phyloP scores from a whole-genome alignment of 2,113 vertebrate genomes.

The Baryphthengus martii region DNA sequence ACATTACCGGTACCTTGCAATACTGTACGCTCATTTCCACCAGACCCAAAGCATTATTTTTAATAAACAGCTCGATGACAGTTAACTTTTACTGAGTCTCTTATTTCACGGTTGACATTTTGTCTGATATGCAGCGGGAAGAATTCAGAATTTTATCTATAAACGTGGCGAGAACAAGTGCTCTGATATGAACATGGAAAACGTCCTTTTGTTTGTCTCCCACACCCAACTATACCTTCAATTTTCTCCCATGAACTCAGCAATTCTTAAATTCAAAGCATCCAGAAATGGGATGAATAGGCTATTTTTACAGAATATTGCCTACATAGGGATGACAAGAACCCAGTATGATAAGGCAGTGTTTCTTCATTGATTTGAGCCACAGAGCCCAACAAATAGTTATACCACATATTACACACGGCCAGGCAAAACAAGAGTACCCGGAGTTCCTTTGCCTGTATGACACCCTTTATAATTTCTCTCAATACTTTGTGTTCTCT shows the following conservation, averaged over 20 bases:
- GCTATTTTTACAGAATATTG: not conserved
- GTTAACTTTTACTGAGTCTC: not conserved
- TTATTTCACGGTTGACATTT: not conserved
- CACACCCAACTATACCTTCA: not conserved
- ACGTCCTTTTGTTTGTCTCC: fast-evolving
- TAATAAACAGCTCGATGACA: not conserved
- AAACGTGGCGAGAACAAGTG: not conserved
- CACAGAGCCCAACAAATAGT: not conserved
- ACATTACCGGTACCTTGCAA: not conserved
- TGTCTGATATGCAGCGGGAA: not conserved
- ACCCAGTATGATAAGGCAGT: not conserved
- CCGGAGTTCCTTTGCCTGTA: not conserved
- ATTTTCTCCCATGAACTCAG: not conserved
- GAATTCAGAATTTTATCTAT: not conserved
- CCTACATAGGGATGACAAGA: not conserved
- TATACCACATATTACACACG: not conserved
- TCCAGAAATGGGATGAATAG: not conserved
- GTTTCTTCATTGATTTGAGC: not conserved
- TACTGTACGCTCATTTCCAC: not conserved
- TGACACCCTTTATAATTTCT: not conserved
- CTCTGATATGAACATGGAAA: not conserved
- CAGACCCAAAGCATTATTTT: not conserved
- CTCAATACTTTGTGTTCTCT: not conserved
- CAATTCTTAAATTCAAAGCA: not conserved
- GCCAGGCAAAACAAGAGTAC: not conserved